Evolutionary conservation across 2,888 invertebrate species (phyloP).

Genomic region (Rosalia funebris): DNA sequence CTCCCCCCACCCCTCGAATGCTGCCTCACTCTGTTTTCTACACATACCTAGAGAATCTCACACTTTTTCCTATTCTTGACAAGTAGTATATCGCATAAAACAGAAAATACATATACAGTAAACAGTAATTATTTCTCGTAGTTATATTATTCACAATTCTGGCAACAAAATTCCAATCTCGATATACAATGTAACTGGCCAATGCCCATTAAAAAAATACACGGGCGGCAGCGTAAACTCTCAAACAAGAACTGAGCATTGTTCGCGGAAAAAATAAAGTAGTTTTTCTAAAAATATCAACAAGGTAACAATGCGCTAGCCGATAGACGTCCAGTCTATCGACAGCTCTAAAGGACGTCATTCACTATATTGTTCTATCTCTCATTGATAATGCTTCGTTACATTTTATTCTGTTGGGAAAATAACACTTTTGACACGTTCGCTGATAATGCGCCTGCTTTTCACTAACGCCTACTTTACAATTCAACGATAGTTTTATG

Average conservation of each 20-base stretch:
- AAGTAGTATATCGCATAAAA: too few relatives aligned
- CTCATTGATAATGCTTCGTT: slow-evolving; percentile 48
- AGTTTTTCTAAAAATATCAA: slow-evolving; percentile 52
- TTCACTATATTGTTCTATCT: slow-evolving; percentile 49
- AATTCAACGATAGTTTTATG: slow-evolving; percentile 38
- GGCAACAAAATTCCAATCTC: too few relatives aligned
- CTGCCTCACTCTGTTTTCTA: too few relatives aligned
- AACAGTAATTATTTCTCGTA: too few relatives aligned
- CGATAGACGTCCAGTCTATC: slow-evolving; percentile 52
- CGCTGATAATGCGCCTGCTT: slow-evolving; percentile 51
- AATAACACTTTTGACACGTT: slow-evolving; percentile 54
- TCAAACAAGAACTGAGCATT: slow-evolving; percentile 13
- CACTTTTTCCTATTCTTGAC: too few relatives aligned
- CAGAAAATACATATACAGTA: too few relatives aligned
- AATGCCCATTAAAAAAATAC: slow-evolving; percentile 18
- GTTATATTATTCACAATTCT: too few relatives aligned
- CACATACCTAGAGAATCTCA: too few relatives aligned
- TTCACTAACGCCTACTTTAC: slow-evolving; percentile 44
- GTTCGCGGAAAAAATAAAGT: slow-evolving; percentile 37
- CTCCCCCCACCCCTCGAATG: too few relatives aligned
- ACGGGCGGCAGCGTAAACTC: slow-evolving; percentile 3
- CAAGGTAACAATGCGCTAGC: slow-evolving; percentile 39
- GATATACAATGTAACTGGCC: background rate
- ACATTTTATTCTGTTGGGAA: slow-evolving; percentile 53
- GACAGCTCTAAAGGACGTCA: slow-evolving; percentile 49